phyloP scores from a whole-genome alignment of 2,888 invertebrate genomes.

The Azorinus chamasolen region DNA sequence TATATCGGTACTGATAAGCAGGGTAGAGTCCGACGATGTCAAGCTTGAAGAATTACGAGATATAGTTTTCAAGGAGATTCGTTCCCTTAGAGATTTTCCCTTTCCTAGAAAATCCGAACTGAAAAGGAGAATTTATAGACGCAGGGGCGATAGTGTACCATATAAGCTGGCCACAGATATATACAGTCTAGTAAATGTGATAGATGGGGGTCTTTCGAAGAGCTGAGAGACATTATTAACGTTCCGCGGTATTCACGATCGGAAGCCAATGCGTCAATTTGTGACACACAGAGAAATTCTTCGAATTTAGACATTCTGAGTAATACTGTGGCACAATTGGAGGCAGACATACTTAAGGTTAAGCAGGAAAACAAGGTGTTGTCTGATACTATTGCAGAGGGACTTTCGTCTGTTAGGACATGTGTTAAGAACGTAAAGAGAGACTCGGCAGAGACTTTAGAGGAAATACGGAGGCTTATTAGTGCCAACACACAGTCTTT shows the following conservation, averaged over 20 bases:
- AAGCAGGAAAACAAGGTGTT: too few species aligned
- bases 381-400: too few species aligned
- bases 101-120: background rate
- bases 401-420: too few species aligned
- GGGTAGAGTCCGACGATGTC: background rate
- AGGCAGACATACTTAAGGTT: too few species aligned
- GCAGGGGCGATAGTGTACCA: background rate
- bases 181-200: background rate
- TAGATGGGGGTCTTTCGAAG: conserved; percentile 1
- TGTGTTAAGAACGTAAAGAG: too few species aligned
- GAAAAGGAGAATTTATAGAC: background rate
- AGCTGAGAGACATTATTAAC: conserved; percentile 1
- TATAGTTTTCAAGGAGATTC: background rate
- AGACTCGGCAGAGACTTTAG: too few species aligned
- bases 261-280: too few species aligned
- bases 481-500: too few species aligned
- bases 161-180: conserved; percentile 1
- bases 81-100: background rate
- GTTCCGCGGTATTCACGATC: background rate
- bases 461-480: too few species aligned
- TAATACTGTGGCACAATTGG: too few species aligned
- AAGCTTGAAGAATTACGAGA: conserved; percentile 1
- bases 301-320: too few species aligned
- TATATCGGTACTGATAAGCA: background rate
- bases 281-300: too few species aligned